Evolutionary conservation across 2,797 vertebrate species (phyloP), one percentile per base, ranked within the genome.

Genomic region (Acanthurus tractus): DNA sequence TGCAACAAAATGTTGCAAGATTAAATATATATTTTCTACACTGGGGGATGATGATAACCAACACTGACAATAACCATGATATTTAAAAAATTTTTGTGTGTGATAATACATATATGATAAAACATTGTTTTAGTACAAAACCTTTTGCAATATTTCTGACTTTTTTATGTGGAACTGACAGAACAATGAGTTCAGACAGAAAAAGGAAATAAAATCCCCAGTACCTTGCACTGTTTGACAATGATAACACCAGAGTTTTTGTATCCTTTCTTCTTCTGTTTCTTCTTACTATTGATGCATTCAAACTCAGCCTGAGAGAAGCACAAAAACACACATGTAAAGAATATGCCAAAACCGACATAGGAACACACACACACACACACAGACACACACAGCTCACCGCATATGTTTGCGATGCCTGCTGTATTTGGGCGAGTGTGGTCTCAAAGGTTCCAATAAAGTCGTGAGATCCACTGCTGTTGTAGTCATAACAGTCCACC

Each of bases 191-290:
- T 34, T 54, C 8, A 48, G 12, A 61, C 10, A 50, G 2, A 55
- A 54, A 6, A 55, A 59, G 4, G 1, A 13, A 42, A 2, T 18
- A 23, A 17, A 56, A 45, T 34, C 1, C 8, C 25, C 12, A 88
- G 84, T 81, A 99, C 98, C 97, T 98, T 94, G 93, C 97, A 99
- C 13, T 93, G 86, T 78, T 98, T 99, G 58, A 99, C 77, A 7
- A 95, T 91, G 74, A 99, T 89, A 44, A 99, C 87, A n/a, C 98
- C 98, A 11, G 98, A 99, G 90, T 99, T 99, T 87, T 97, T 99
- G 76, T 99, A 99, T 76, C 56, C 91, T 89, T 95, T 99, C 91
- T 99, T 99, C 92, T 97, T 99, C 87, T 97, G 95, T 65, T 95
- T 97, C 93, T 99, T 99, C 88, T 97, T 97, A 54, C 94, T 95